Base-by-base conservation (phyloP, 2,888 invertebrate species). In the Iselma pallidipennis region DNA sequence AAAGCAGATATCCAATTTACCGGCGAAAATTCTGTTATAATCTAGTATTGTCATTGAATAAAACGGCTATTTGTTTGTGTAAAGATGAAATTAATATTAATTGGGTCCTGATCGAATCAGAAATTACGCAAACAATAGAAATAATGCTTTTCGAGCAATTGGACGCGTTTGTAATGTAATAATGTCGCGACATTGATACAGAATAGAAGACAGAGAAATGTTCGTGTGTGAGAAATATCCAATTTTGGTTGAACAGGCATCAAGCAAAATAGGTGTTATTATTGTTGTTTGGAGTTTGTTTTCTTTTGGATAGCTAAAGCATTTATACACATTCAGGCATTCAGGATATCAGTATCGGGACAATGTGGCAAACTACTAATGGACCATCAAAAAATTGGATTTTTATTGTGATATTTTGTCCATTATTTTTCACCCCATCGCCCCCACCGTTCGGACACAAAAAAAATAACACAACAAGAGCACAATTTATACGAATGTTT, bases 241-340 rank as follows among this genome's bases (percentile, higher is more conserved):
- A 71, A 68, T 70, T n/a, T n/a, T 67, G 66, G 70, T 68, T 66
- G 67, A 63, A 68, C 64, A 63, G 65, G 69, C 68, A 58, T 59
- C 57, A 64, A 69, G 66, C 49, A 59, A 28, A 63, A 37, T 21
- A 57, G 66, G 65, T 66, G 63, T 57, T 42, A 9, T 16, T 16
- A 14, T 10, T 6, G 52, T 54, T 58, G 56, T 65, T 62, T 63
- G 7, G 6, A 19, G 19, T 10, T 19, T 19, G 10, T 42, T 10
- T 29, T 42, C 10, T 42, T 21, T 9, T 2, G 42, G 42, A 63
- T 70, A 74, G 73, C 71, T 71, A 66, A 74, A 76, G 76, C 76
- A 66, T 54, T 51, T 53, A 58, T 61, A 59, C 65, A 76, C 76
- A 76, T 76, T 70, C 73, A 74, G 42, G 73, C 77, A 77, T 74